Evolutionary conservation across 2,888 invertebrate species (phyloP).

Genomic region (Pandemis cinnamomeana): DNA sequence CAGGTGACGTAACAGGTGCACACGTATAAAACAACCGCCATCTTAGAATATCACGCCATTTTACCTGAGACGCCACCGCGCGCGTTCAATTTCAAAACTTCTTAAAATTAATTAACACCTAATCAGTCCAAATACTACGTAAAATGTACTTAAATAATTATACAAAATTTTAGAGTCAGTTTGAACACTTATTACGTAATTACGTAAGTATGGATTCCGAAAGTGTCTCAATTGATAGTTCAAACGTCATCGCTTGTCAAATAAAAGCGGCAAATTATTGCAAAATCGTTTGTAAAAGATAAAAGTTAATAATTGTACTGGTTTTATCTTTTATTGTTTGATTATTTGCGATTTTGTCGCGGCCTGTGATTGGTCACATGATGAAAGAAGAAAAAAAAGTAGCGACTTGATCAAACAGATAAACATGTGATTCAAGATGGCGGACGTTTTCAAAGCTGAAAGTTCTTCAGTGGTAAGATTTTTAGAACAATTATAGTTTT

Average conservation of each 20-base stretch:
- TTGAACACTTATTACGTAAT: constrained; percentile 41
- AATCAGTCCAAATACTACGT: constrained; percentile 53
- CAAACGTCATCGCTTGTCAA: constrained; percentile 49
- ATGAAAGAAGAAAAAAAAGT: constrained; percentile 59
- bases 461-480: constrained; percentile 64
- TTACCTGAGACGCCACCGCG: constrained; percentile 59
- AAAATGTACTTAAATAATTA: constrained; percentile 42
- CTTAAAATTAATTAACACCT: constrained; percentile 55
- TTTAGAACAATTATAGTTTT: constrained; percentile 41
- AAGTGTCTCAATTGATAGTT: constrained; percentile 54
- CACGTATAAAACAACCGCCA: constrained; percentile 75
- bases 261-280: constrained; percentile 55
- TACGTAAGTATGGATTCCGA: constrained; percentile 46
- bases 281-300: constrained; percentile 22
- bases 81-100: constrained; percentile 52
- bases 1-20: constrained; percentile 78
- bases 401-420: constrained; percentile 62
- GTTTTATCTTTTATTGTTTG: constrained; percentile 56
- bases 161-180: constrained; percentile 17
- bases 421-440: constrained; percentile 82
- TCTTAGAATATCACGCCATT: constrained; percentile 69
- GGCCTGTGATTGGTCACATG: constrained; percentile 78
- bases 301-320: constrained; percentile 45
- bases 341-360: constrained; percentile 57
- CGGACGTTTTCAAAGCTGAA: constrained; percentile 62